Conservation (phyloP, 2,797 vertebrate genomes). For the Tinamus major region DNA sequence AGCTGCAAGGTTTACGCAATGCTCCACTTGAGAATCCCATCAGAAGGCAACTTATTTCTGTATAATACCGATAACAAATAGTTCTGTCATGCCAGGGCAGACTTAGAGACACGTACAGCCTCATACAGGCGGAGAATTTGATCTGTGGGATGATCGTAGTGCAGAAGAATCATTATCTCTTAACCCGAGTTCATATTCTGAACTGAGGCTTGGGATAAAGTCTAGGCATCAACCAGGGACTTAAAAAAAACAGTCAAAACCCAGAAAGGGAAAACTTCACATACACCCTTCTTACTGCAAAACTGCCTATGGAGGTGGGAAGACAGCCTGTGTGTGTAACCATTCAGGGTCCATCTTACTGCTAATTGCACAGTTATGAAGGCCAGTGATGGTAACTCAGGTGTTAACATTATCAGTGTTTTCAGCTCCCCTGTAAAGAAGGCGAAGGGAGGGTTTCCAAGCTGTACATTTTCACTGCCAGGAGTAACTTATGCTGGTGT, state of each 20-base stretch:
- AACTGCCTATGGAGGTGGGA: neutral
- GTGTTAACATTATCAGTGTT: fast-evolving
- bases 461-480: neutral
- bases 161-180: neutral
- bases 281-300: neutral
- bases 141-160: neutral
- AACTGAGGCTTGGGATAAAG: neutral
- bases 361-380: neutral
- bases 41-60: slow-evolving; percentile 25
- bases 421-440: neutral
- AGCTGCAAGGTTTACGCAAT: neutral
- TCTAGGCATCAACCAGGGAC: neutral
- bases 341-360: neutral
- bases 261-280: neutral
- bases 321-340: neutral
- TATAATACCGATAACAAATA: neutral
- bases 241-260: neutral
- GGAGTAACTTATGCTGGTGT: neutral
- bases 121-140: neutral
- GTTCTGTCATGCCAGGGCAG: fast-evolving
- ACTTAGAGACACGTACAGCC: neutral
- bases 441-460: neutral
- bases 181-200: neutral
- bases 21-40: neutral
- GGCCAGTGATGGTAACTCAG: neutral